Conservation (phyloP, 92 coral and sea anemone species). For the Hydrozoanthus gracilis region DNA sequence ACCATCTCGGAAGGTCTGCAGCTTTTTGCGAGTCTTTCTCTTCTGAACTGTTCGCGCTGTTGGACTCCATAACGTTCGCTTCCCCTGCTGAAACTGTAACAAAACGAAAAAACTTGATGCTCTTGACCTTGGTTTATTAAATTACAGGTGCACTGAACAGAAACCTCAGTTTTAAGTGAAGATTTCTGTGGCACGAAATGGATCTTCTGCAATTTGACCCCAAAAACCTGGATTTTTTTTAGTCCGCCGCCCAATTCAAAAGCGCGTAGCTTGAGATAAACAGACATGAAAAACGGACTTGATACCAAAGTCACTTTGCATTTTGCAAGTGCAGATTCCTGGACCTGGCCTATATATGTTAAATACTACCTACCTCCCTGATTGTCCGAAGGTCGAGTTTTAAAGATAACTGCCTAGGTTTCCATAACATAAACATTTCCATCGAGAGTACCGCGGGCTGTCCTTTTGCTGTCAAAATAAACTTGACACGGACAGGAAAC, state of each 20-base stretch:
- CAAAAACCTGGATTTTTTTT: background rate
- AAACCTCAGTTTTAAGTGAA: background rate
- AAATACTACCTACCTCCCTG: background rate
- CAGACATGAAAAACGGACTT: background rate
- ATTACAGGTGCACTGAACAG: background rate
- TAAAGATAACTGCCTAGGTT: background rate
- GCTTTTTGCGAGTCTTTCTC: background rate
- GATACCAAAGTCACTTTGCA: too few relatives aligned
- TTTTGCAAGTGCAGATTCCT: background rate
- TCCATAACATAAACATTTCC: background rate
- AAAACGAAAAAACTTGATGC: background rate
- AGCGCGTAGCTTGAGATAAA: background rate
- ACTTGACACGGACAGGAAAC: constrained; percentile 6
- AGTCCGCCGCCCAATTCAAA: background rate
- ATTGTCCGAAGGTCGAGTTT: background rate
- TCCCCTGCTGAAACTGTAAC: background rate
- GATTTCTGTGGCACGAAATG: background rate
- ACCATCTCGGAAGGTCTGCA: constrained; percentile 74
- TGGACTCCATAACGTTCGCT: background rate
- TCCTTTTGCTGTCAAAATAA: constrained; percentile 19
- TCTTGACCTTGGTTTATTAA: background rate
- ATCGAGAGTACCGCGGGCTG: background rate
- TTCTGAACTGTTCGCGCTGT: background rate
- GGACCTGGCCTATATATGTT: background rate
- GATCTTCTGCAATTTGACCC: constrained; percentile 20